Conservation (phyloP, 2,113 vertebrate species). For the Eurypyga helias region DNA sequence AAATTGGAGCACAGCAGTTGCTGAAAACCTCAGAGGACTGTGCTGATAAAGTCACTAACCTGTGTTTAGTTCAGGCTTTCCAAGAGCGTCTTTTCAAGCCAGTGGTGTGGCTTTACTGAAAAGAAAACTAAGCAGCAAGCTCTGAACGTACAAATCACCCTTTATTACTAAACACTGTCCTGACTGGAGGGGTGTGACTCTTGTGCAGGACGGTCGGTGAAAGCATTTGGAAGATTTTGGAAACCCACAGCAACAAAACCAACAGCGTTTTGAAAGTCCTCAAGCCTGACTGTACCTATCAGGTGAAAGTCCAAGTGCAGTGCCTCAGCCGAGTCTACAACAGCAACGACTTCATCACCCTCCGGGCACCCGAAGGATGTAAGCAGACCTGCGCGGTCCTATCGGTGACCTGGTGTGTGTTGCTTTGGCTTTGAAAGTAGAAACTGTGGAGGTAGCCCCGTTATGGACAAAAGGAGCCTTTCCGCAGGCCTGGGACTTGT, state of each 20-base stretch:
- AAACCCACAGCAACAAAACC: conserved; percentile 95
- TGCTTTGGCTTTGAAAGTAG: not conserved
- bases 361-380: conserved; percentile 93
- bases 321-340: conserved; percentile 89
- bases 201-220: conserved; percentile 82
- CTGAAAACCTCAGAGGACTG: not conserved
- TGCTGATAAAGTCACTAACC: not conserved
- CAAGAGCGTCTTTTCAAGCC: not conserved
- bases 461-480: fast-evolving
- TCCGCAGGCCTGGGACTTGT: not conserved
- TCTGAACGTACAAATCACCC: not conserved
- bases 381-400: conserved; percentile 62
- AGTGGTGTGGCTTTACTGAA: not conserved
- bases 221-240: conserved; percentile 87
- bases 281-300: conserved; percentile 92
- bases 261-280: conserved; percentile 85
- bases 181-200: not conserved
- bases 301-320: conserved; percentile 94
- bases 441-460: fast-evolving
- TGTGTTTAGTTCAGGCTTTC: not conserved
- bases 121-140: not conserved
- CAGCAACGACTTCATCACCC: conserved; percentile 89
- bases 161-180: not conserved
- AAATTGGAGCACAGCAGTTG: not conserved
- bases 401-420: fast-evolving